Percentiles rank a stretch among this genome's conserved stretches.
phyloP scores from a whole-genome alignment of 2,888 invertebrate genomes.

The Nephrotoma appendiculata region DNA sequence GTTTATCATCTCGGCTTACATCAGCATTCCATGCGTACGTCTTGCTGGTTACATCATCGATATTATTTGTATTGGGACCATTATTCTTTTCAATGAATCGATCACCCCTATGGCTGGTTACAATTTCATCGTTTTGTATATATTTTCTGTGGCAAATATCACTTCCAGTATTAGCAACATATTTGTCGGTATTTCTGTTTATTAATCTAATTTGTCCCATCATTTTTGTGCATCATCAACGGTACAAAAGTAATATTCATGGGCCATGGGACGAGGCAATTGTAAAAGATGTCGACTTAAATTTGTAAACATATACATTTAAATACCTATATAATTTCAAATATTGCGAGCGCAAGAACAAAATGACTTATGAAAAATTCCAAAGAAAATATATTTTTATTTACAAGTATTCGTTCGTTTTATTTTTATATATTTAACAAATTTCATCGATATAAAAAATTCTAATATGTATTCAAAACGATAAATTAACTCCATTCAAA shows the following conservation, averaged over 20 bases:
- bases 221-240: slow-evolving; percentile 61
- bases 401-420: background rate
- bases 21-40: slow-evolving; percentile 80
- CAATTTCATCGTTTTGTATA: slow-evolving; percentile 37
- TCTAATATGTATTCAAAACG: background rate
- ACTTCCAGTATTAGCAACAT: slow-evolving; percentile 41
- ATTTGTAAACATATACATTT: background rate
- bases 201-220: slow-evolving; percentile 59
- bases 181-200: slow-evolving; percentile 43
- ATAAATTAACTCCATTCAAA: background rate
- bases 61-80: slow-evolving; percentile 81
- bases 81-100: slow-evolving; percentile 52
- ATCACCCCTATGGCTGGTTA: slow-evolving; percentile 38
- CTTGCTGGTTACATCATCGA: slow-evolving; percentile 74
- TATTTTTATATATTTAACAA: background rate
- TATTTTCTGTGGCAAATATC: slow-evolving; percentile 42
- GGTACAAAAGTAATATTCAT: slow-evolving; percentile 79
- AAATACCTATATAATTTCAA: background rate
- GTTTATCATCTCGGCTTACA: slow-evolving; percentile 80
- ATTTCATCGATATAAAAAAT: background rate
- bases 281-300: slow-evolving; percentile 37
- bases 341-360: too few relatives aligned
- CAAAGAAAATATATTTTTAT: background rate
- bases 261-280: slow-evolving; percentile 98
- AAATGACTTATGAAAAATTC: too few relatives aligned